Conservation (phyloP, 2,888 invertebrate genomes). For the Melinopterus prodromus region DNA sequence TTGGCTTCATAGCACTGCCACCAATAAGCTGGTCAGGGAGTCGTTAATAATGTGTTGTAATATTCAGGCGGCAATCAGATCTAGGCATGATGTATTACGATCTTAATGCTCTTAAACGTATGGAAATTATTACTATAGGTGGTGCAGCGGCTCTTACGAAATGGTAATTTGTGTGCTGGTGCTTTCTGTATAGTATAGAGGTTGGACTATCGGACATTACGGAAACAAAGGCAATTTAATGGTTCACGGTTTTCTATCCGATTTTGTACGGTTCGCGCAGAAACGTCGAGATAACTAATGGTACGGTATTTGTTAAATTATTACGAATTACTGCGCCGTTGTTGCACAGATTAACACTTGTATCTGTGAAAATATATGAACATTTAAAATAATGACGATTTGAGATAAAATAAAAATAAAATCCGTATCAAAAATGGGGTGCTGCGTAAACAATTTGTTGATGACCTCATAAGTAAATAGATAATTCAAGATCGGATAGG, state of each 20-base stretch:
- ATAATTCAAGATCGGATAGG: too few species aligned
- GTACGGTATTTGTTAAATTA: background rate
- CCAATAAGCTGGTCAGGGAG: background rate
- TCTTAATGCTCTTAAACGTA: constrained; percentile 4
- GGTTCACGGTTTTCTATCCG: background rate
- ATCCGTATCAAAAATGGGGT: too few species aligned
- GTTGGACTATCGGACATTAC: background rate
- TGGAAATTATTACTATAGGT: constrained; percentile 4
- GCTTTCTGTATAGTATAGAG: background rate
- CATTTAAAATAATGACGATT: too few species aligned
- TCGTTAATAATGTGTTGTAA: constrained; percentile 4
- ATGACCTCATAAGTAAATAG: too few species aligned
- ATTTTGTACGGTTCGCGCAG: background rate
- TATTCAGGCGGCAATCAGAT: constrained; percentile 4
- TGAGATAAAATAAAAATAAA: too few species aligned
- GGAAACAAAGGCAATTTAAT: background rate
- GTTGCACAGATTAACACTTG: background rate
- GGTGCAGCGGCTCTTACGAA: background rate
- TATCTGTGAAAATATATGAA: too few species aligned
- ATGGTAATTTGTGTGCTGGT: background rate
- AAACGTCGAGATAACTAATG: background rate
- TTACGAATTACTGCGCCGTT: background rate
- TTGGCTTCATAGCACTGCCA: background rate
- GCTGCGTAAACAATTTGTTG: too few species aligned
- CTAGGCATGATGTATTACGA: constrained; percentile 4